Evolutionary conservation across 2,888 invertebrate genomes (phyloP), one percentile per base, ranked within the genome.

Genomic region (Drosophila demipolita): DNA sequence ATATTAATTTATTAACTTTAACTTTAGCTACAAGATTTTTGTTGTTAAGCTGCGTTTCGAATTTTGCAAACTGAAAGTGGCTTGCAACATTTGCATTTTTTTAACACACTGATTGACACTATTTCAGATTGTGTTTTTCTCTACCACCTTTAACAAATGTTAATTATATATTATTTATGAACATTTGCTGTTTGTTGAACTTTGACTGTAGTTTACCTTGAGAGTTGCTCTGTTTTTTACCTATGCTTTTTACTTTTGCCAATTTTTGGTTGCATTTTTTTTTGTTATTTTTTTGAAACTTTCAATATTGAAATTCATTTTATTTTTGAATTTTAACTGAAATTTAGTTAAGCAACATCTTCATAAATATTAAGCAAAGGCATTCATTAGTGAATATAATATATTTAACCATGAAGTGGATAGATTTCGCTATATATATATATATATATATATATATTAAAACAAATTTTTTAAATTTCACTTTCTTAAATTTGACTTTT

Each of bases 1-100:
- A 83, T 90, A 87, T 90, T 90, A 80, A 87, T 88, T 88, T 87
- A 86, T 78, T 73, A 74, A 66, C 70, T 66, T 60, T 55, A 11
- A 66, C 70, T 45, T 23, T 45, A 38, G 66, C 66, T 54, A 48
- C 69, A 66, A 67, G 66, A 64, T 60, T 66, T 66, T 72, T 72
- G 48, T 70, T 67, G 65, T 36, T 67, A 52, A 20, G 53, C 53
- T 66, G 71, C 57, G 68, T 83, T 84, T 66, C 63, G 17, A 70
- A 80, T 83, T 87, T 87, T 60, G 78, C 83, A 84, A 83, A 75
- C 75, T 53, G 87, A 84, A 86, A 88, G 87, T 73, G 57, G 71
- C 73, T 84, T 89, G 79, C 89, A 75, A 83, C 72, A 84, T 66
- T 53, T 53, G 17, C n/a, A 45, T 54, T 35, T 57, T 42, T 58